phyloP scores from a whole-genome alignment of 37 sponge, comb jelly and placozoan species.

The Mnemiopsis leidyi region DNA sequence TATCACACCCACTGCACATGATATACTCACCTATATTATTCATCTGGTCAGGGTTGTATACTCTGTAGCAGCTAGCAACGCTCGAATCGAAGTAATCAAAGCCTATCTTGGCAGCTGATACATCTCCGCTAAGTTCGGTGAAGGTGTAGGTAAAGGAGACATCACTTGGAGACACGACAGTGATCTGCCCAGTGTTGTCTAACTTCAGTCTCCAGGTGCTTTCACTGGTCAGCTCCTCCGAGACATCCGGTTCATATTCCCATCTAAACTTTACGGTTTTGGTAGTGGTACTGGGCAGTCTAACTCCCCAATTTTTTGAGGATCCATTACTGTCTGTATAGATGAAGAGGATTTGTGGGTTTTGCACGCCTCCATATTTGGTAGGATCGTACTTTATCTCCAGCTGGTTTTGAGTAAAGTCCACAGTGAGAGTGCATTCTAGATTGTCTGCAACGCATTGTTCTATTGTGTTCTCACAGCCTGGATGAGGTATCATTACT shows the following conservation, averaged over 20 bases:
- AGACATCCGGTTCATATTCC: not conserved
- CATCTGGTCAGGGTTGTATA: not conserved
- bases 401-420: not conserved
- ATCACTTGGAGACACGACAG: not conserved
- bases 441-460: not conserved
- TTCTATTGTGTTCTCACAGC: not conserved
- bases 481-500: not conserved
- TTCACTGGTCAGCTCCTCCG: not conserved
- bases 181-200: not conserved
- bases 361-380: not conserved
- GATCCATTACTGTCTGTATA: not conserved
- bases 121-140: not conserved
- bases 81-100: not conserved
- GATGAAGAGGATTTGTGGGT: not conserved
- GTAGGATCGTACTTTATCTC: constrained; percentile 10
- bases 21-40: no score
- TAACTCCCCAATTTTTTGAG: not conserved
- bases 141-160: not conserved
- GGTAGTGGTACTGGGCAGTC: not conserved
- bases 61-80: not conserved
- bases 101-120: not conserved
- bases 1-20: no score
- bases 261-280: not conserved
- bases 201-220: not conserved
- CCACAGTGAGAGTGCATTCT: not conserved